Conservation (phyloP, 2,888 invertebrate genomes). For the Girardia tigrina region DNA sequence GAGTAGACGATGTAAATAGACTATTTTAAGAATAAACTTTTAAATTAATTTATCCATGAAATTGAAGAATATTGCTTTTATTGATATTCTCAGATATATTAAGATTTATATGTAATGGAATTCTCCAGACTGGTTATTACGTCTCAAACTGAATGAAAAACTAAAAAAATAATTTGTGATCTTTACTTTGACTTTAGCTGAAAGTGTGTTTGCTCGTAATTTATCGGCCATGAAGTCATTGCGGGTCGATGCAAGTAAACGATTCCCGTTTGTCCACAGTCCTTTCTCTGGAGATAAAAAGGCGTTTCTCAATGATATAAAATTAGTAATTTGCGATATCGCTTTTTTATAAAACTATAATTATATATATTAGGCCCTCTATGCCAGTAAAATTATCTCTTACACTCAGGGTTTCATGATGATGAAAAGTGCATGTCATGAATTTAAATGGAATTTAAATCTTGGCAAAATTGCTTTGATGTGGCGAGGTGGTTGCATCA, state of each 20-base stretch:
- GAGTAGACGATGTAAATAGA: too few relatives aligned
- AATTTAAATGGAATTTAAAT: slow-evolving; percentile 82
- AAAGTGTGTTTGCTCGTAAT: slow-evolving; percentile 90
- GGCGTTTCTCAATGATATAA: background rate
- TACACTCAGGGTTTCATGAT: slow-evolving; percentile 90
- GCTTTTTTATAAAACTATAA: too few relatives aligned
- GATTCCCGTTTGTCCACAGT: slow-evolving; percentile 55
- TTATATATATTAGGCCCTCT: slow-evolving; percentile 66
- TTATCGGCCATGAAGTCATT: slow-evolving; percentile 78
- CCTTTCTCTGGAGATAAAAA: background rate
- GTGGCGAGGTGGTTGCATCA: slow-evolving; percentile 99
- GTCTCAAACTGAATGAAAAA: too few relatives aligned
- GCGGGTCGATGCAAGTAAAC: slow-evolving; percentile 66
- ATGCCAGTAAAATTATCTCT: slow-evolving; percentile 91
- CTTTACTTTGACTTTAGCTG: slow-evolving; percentile 53
- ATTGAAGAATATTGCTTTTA: too few relatives aligned
- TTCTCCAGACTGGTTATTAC: too few relatives aligned
- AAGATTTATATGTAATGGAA: too few relatives aligned
- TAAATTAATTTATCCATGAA: too few relatives aligned
- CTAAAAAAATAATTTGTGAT: slow-evolving; percentile 10
- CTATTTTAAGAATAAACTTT: too few relatives aligned
- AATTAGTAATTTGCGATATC: slow-evolving; percentile 21
- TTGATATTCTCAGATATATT: too few relatives aligned
- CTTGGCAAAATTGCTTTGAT: slow-evolving; percentile 93
- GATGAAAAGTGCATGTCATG: slow-evolving; percentile 73